A percentile compares a stretch with the other conserved stretches of the same genome.
These are phyloP conservation scores for Melopsittacus undulatus DNA, from an alignment of 2,797 vertebrate species.

Conservation along the genomic window DNA sequence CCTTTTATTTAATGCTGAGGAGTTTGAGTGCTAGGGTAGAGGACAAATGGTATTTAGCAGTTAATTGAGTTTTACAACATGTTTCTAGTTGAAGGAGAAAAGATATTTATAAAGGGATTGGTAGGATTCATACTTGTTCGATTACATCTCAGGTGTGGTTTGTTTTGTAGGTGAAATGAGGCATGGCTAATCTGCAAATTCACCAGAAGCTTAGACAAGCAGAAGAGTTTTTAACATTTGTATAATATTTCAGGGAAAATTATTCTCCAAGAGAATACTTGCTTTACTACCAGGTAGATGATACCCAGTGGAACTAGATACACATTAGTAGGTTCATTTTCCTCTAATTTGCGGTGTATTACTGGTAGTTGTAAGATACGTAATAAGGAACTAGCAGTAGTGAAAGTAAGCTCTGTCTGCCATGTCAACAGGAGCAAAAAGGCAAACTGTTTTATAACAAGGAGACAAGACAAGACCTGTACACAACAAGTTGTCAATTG, in stretches of 20 bases:
- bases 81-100: background rate
- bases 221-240: background rate
- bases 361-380: background rate
- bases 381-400: background rate
- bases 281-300: background rate
- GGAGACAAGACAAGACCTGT: background rate
- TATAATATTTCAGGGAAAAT: background rate
- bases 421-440: background rate
- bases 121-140: background rate
- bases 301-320: background rate
- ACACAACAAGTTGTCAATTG: background rate
- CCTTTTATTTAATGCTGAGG: background rate
- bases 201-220: background rate
- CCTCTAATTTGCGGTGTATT: background rate
- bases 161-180: background rate
- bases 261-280: background rate
- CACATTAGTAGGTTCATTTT: background rate
- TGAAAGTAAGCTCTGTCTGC: background rate
- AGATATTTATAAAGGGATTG: background rate
- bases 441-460: background rate
- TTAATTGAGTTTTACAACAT: background rate
- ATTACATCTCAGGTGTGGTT: background rate
- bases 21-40: background rate
- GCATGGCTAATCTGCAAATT: background rate
- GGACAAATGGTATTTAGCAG: background rate